Conservation (phyloP, 2,113 vertebrate genomes). For the Otis tarda region DNA sequence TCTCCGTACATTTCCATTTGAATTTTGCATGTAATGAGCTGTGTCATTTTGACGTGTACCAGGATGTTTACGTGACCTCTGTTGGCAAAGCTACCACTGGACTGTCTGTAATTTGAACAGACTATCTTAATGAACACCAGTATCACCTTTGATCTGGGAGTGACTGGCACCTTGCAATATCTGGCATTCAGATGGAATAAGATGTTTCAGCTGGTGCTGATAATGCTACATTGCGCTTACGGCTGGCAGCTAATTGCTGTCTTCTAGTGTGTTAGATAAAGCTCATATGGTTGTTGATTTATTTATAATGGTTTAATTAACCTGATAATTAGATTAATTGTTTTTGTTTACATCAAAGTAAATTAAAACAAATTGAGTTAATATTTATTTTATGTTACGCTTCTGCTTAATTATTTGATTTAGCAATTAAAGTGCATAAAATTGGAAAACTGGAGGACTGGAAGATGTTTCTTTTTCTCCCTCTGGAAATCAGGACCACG, state of each 20-base stretch:
- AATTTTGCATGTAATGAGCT: neutral
- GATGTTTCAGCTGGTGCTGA: neutral
- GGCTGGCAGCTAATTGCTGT: neutral
- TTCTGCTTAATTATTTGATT: conserved; percentile 4
- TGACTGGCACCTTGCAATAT: neutral
- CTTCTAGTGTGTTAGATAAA: neutral
- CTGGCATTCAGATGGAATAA: neutral
- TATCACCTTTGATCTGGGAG: neutral
- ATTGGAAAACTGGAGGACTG: neutral
- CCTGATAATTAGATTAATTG: neutral
- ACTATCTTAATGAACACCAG: neutral
- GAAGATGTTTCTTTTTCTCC: neutral
- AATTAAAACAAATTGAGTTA: conserved; percentile 1
- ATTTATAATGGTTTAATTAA: conserved; percentile 18
- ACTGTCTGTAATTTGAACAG: neutral
- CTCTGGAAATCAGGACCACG: neutral
- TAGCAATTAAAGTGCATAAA: neutral
- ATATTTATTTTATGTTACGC: neutral
- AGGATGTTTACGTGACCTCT: neutral
- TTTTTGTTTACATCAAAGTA: neutral
- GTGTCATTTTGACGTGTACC: neutral
- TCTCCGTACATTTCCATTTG: neutral
- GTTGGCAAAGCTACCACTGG: neutral
- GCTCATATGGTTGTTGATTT: neutral
- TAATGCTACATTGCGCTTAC: neutral